phyloP scores from a whole-genome alignment of 2,888 invertebrate genomes.

The Cataglyphis cursor region DNA sequence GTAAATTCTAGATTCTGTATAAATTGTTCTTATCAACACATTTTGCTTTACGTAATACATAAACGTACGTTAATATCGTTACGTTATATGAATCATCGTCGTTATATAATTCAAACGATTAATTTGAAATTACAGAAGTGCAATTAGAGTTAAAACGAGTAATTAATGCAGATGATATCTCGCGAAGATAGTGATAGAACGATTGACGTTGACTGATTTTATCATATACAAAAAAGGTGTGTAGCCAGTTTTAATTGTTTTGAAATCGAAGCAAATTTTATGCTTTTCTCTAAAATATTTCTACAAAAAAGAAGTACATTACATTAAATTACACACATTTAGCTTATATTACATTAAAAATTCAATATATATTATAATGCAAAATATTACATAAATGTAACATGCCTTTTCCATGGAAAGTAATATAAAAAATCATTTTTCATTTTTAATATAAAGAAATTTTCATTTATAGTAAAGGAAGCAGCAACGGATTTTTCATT shows the following conservation, averaged over 20 bases:
- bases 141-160: background rate
- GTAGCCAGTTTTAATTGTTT: background rate
- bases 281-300: background rate
- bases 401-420: background rate
- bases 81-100: background rate
- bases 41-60: background rate
- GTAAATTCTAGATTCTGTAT: background rate
- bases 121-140: background rate
- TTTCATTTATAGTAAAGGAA: background rate
- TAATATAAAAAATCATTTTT: background rate
- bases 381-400: background rate
- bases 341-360: background rate
- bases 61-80: background rate
- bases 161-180: background rate
- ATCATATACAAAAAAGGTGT: background rate
- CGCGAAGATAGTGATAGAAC: background rate
- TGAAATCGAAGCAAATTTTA: background rate
- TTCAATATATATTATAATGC: background rate
- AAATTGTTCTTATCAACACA: background rate
- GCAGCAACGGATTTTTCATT: background rate
- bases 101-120: slow-evolving; percentile 4
- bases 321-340: background rate
- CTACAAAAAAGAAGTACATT: background rate
- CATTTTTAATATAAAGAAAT: background rate
- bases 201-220: background rate